These are phyloP conservation scores for Notospermus geniculatus DNA, from an alignment of 1,140 invertebrate species.

Conservation along the genomic window DNA sequence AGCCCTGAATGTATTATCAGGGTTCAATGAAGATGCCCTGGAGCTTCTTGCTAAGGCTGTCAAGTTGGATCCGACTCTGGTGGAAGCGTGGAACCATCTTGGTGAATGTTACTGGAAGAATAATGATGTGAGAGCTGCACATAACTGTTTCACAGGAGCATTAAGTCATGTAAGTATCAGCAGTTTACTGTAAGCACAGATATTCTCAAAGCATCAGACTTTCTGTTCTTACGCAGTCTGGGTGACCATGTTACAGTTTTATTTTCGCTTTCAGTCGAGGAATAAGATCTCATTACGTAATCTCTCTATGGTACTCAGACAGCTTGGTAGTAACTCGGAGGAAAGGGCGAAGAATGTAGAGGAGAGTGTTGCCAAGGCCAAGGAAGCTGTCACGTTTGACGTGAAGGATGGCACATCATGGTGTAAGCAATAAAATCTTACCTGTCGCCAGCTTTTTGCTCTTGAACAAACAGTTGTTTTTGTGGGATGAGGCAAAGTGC, in stretches of 20 bases:
- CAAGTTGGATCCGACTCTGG: slow-evolving; percentile 77
- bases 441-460: too few species aligned
- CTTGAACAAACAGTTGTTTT: too few species aligned
- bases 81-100: slow-evolving; percentile 85
- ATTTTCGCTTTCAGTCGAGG: slow-evolving; percentile 62
- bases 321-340: slow-evolving; percentile 62
- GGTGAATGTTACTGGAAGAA: slow-evolving; percentile 90
- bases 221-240: slow-evolving; percentile 15
- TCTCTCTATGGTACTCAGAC: slow-evolving; percentile 79
- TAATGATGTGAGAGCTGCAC: slow-evolving; percentile 75
- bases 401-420: slow-evolving; percentile 81
- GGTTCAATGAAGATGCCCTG: slow-evolving; percentile 69
- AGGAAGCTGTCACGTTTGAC: slow-evolving; percentile 79
- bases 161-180: slow-evolving; percentile 68
- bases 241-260: too few species aligned
- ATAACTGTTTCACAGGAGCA: slow-evolving; percentile 81
- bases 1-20: slow-evolving; percentile 71
- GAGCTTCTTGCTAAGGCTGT: slow-evolving; percentile 77
- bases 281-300: slow-evolving; percentile 78
- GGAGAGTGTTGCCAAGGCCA: slow-evolving; percentile 74
- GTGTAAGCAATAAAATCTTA: too few species aligned
- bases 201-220: too few species aligned
- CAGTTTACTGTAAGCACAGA: too few species aligned
- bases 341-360: slow-evolving; percentile 68
- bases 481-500: too few species aligned